Percentiles rank a stretch among this genome's conserved stretches.
phyloP scores from a whole-genome alignment of 2,888 invertebrate species.

The Baccha elongata region DNA sequence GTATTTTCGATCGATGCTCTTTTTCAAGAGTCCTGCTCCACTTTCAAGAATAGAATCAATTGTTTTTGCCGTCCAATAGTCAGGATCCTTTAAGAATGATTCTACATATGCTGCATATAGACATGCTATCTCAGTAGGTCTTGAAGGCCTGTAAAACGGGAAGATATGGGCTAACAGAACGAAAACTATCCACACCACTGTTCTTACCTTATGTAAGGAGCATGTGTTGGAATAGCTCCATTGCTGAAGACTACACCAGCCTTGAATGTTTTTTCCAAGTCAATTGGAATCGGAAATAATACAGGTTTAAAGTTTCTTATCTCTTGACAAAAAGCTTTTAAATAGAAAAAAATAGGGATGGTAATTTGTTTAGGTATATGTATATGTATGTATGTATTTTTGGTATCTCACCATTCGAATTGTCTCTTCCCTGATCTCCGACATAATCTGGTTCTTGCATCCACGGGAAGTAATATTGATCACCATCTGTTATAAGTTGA shows the following conservation, averaged over 20 bases:
- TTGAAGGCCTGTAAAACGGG: slow-evolving; percentile 74
- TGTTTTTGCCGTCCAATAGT: slow-evolving; percentile 78
- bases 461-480: slow-evolving; percentile 43
- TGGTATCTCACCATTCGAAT: neutral
- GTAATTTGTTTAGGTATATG: too few species aligned
- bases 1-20: slow-evolving; percentile 75
- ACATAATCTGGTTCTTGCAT: neutral
- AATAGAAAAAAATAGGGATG: too few species aligned
- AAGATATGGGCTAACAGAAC: too few species aligned
- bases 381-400: too few species aligned
- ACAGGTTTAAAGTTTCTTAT: slow-evolving; percentile 28
- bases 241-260: slow-evolving; percentile 78
- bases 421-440: neutral
- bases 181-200: too few species aligned
- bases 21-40: slow-evolving; percentile 76
- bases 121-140: slow-evolving; percentile 78
- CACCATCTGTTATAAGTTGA: slow-evolving; percentile 75
- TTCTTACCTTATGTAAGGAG: neutral
- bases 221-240: slow-evolving; percentile 65
- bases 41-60: slow-evolving; percentile 78
- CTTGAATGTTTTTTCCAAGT: slow-evolving; percentile 77
- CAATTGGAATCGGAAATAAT: slow-evolving; percentile 77
- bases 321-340: slow-evolving; percentile 13
- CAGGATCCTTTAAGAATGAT: slow-evolving; percentile 78
- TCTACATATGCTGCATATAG: slow-evolving; percentile 79